phyloP scores from a whole-genome alignment of 2,888 invertebrate species.

The Vanessa cardui region DNA sequence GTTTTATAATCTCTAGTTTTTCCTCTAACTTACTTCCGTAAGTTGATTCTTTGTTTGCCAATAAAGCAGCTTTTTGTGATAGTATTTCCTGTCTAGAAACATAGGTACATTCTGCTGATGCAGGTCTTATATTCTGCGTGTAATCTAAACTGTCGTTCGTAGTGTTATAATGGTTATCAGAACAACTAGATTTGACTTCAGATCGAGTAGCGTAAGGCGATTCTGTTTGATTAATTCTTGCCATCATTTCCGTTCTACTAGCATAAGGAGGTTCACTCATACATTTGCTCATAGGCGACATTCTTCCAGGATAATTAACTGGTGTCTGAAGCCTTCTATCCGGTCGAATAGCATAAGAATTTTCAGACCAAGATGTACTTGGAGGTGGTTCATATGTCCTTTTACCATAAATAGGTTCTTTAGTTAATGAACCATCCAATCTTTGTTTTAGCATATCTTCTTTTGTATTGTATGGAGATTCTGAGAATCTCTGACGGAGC shows the following conservation, averaged over 20 bases:
- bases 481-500: conserved; percentile 77
- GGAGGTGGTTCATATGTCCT: conserved; percentile 76
- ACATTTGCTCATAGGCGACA: conserved; percentile 74
- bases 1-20: conserved; percentile 78
- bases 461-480: conserved; percentile 78
- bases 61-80: conserved; percentile 75
- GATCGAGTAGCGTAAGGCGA: conserved; percentile 68
- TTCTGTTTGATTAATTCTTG: conserved; percentile 66
- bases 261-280: conserved; percentile 79
- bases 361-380: conserved; percentile 72
- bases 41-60: conserved; percentile 72
- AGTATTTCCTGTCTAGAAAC: conserved; percentile 79
- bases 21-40: conserved; percentile 72
- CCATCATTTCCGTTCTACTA: conserved; percentile 74
- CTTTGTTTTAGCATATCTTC: conserved; percentile 77
- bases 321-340: conserved; percentile 75
- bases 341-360: conserved; percentile 67
- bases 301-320: conserved; percentile 64
- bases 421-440: conserved; percentile 62
- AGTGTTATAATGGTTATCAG: conserved; percentile 65
- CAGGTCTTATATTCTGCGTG: conserved; percentile 63
- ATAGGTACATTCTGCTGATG: conserved; percentile 77
- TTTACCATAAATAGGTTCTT: conserved; percentile 71
- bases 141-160: conserved; percentile 62
- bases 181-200: conserved; percentile 74